Percentiles rank a stretch among this genome's conserved stretches.
These are phyloP conservation scores for Tuberolachnus salignus DNA, from an alignment of 2,888 invertebrate species.

Conservation along the genomic window DNA sequence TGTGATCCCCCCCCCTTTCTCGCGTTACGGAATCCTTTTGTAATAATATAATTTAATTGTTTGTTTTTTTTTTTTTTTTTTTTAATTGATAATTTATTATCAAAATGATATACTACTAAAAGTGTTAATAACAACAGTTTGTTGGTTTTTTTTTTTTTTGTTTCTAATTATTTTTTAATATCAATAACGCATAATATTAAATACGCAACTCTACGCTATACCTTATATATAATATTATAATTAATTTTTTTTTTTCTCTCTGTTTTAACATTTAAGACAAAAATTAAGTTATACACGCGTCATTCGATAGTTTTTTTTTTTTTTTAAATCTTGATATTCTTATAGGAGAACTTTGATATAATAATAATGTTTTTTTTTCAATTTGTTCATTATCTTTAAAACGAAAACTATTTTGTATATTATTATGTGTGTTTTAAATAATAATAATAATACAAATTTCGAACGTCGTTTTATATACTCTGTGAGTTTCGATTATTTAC, in stretches of 20 bases:
- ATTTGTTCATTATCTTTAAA: slow-evolving; percentile 30
- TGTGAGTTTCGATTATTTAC: neutral
- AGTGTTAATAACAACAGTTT: neutral
- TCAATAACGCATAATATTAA: neutral
- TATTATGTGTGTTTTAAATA: slow-evolving; percentile 2
- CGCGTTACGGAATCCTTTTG: neutral
- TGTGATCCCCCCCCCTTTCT: neutral
- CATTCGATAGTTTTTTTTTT: slow-evolving; percentile 15
- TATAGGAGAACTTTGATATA: slow-evolving; percentile 23
- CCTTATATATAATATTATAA: neutral
- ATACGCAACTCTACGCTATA: neutral
- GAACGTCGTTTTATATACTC: neutral
- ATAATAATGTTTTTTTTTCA: slow-evolving; percentile 12
- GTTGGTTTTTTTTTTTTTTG: neutral
- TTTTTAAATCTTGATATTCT: slow-evolving; percentile 17
- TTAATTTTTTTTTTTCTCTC: slow-evolving; percentile 1
- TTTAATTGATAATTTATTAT: slow-evolving; percentile 14
- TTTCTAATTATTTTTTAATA: neutral
- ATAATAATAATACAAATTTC: too few species aligned
- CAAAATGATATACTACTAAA: neutral
- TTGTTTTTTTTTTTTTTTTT: neutral
- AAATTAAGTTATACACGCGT: slow-evolving; percentile 18
- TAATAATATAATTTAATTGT: slow-evolving; percentile 11
- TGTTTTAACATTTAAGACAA: slow-evolving; percentile 18
- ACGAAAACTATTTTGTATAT: slow-evolving; percentile 24